These are phyloP conservation scores for Ernsta delagoae DNA, from an alignment of 2,888 invertebrate species.

Conservation along the genomic window DNA sequence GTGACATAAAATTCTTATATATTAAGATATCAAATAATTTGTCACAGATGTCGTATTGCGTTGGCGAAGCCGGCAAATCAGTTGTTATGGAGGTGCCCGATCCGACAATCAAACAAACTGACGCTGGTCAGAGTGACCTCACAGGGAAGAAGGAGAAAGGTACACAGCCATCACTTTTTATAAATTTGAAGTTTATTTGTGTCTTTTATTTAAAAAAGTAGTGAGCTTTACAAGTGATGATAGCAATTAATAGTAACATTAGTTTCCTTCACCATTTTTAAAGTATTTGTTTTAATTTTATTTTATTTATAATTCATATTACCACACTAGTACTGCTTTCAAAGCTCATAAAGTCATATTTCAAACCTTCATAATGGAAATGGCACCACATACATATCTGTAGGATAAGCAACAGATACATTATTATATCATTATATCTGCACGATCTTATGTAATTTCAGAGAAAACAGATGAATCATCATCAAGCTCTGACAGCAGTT, in stretches of 20 bases:
- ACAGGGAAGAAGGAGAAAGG: slow-evolving; percentile 55
- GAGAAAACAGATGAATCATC: slow-evolving; percentile 56
- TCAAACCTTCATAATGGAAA: no score
- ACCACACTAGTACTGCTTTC: no score
- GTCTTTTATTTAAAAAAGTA: background rate
- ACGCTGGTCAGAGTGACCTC: slow-evolving; percentile 38
- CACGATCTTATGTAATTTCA: slow-evolving; percentile 39
- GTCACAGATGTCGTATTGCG: slow-evolving; percentile 92
- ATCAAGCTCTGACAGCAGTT: slow-evolving; percentile 66
- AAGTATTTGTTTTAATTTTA: no score
- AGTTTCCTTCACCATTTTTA: no score
- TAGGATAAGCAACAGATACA: no score
- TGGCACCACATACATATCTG: no score
- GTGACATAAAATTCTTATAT: no score
- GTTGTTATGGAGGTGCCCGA: slow-evolving; percentile 66
- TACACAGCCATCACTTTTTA: slow-evolving; percentile 31
- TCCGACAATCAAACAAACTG: slow-evolving; percentile 39
- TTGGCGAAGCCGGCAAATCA: slow-evolving; percentile 87
- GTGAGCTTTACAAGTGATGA: no score
- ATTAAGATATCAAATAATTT: background rate
- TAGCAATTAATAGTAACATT: no score
- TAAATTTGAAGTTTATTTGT: background rate
- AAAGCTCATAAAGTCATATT: no score
- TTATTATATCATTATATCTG: no score
- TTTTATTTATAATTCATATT: no score